Evolutionary conservation across 2,888 invertebrate genomes (phyloP).

Genomic region (Cryptocheilus praepositus): DNA sequence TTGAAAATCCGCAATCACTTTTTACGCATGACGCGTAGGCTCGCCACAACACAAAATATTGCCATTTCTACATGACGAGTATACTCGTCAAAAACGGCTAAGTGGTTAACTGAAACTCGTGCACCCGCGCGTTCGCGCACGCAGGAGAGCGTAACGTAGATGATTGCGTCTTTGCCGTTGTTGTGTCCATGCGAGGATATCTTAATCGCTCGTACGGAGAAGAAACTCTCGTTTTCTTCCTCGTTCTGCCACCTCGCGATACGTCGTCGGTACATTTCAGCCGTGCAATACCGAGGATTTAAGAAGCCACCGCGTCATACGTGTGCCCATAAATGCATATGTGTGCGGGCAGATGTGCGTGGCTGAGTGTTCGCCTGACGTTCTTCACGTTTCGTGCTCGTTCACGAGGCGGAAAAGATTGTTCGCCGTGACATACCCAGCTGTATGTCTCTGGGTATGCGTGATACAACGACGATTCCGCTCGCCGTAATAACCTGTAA

Average conservation of each 20-base stretch:
- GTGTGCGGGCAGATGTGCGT: too few relatives aligned
- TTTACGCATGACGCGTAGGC: too few relatives aligned
- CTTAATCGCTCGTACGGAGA: constrained; percentile 3
- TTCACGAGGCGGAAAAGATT: constrained; percentile 34
- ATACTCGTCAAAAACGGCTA: too few relatives aligned
- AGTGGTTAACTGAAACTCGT: not conserved
- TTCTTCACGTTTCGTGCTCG: constrained; percentile 1
- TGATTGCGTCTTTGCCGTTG: not conserved
- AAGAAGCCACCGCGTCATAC: not conserved
- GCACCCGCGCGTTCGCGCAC: not conserved
- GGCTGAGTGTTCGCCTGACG: not conserved
- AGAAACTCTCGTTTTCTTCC: constrained; percentile 41
- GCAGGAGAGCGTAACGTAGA: constrained; percentile 44
- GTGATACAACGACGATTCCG: constrained; percentile 3
- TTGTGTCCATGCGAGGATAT: not conserved
- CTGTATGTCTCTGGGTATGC: constrained; percentile 5
- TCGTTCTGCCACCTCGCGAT: constrained; percentile 13
- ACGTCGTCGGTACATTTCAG: not conserved
- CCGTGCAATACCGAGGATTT: not conserved
- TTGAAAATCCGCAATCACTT: too few relatives aligned
- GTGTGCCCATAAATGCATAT: too few relatives aligned
- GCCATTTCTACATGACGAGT: too few relatives aligned
- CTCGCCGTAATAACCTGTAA: constrained; percentile 18
- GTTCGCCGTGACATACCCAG: constrained; percentile 11
- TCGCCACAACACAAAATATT: too few relatives aligned